Evolutionary conservation across 1,140 invertebrate species (phyloP), one percentile per base, ranked within the genome.

Genomic region (Aleiodes sp.): DNA sequence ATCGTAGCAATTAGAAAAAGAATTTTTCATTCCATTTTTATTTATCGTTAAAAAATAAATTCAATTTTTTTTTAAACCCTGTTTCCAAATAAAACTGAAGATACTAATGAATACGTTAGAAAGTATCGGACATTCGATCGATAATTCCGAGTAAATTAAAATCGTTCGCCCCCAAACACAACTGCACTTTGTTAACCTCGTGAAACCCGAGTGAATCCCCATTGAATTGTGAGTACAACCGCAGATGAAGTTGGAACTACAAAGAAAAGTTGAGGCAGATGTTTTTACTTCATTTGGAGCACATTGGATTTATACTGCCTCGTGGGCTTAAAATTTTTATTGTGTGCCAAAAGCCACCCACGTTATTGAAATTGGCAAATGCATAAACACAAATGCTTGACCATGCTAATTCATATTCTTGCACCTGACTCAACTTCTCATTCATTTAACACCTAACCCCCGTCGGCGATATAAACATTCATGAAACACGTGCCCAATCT

Each of bases 391-490:
- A n/a, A n/a, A n/a, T n/a, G 39, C 61, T 56, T 70, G 68, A 63
- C 61, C 65, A 75, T 74, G 76, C 75, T 82, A 82, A 84, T 84
- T 84, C 82, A 82, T 84, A 84, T 83, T 82, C 82, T 60, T 80
- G 79, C 83, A 84, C 83, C 83, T 84, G 83, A 84, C 82, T 83
- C 4, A 10, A 29, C 2, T 28, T 73, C 76, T 75, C 71, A 76
- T 75, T 80, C 82, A 83, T 84, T 83, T 81, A 82, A 81, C 83
- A 67, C 56, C 65, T 66, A 59, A 76, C 80, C 82, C 83, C 83
- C 83, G 82, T 78, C 65, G 82, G 81, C 82, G 72, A 65, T 56
- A 12, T 35, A 39, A 28, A 1, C 19, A n/a, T n/a, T n/a, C n/a
- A n/a, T n/a, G n/a, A 52, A 52, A 52, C 46, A 52, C 46, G 46